Base-by-base conservation (phyloP, 1,140 invertebrate genomes). In the Doryteuthis pealeii region DNA sequence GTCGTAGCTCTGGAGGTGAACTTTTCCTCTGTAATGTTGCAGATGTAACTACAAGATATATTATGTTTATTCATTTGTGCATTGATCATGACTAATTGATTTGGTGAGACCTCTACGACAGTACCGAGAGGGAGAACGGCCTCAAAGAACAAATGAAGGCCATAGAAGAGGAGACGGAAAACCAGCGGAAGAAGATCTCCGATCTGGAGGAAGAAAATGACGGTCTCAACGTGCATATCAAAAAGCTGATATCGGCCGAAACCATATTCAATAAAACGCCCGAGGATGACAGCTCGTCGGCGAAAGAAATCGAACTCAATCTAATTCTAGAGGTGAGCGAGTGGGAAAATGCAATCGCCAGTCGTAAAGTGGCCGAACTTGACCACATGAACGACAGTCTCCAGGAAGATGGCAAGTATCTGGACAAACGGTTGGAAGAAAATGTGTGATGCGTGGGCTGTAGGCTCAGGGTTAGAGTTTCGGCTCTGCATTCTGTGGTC, bases 131-230 rank as follows among this genome's bases (percentile, higher is more conserved):
- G 35, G 96, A 98, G 88, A 94, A 94, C 6, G 96, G 98, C 89
- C 88, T 98, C 0, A 91, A 94, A 77, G 95, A 97, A 86, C 95
- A 97, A 86, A 86, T 97, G 12, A 92, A 92, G 76, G 96, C 95
- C 87, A 92, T 94, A 33, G 95, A 96, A 88, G 94, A 96, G 88
- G 95, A 97, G 91, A 92, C 92, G 83, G 93, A 91, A 86, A 91
- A 81, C 72, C 77, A 95, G 83, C 91, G 94, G 87, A 95, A 94
- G 90, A 95, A 95, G 89, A 90, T 94, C 78, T 92, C 92, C 77
- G 91, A 94, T 77, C 91, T 96, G 83, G 95, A 97, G 90, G 94
- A 96, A 87, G 95, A 97, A 90, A 96, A 96, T 90, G 95, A 97
- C 89, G 94, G 93, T 74, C 90, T 97, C 88, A 92, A 93, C 85